Percentiles rank a stretch among this genome's conserved stretches.
Evolutionary conservation across 2,888 invertebrate species (phyloP).

Genomic region (Acanthosoma haemorrhoidale): DNA sequence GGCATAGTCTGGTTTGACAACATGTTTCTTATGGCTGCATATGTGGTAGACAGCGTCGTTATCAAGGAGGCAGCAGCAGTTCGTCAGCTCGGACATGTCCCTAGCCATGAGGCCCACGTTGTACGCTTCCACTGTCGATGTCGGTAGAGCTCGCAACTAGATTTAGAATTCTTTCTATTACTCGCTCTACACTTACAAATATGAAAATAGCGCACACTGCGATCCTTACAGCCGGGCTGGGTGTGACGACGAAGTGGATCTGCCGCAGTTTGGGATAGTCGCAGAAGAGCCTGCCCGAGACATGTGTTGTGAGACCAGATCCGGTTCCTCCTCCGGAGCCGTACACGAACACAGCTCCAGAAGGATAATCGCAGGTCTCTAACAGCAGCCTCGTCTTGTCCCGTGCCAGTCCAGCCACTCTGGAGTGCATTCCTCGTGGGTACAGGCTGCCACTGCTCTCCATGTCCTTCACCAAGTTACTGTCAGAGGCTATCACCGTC

Average conservation of each 20-base stretch:
- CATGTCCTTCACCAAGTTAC: no score
- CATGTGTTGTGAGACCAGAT: neutral
- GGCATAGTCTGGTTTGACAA: neutral
- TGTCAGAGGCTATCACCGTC: no score
- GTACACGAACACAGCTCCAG: neutral
- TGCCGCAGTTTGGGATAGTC: neutral
- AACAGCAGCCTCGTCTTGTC: neutral
- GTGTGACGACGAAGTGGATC: neutral
- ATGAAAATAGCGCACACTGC: no score
- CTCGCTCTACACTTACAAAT: no score
- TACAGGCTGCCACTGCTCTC: constrained; percentile 12
- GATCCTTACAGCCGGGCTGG: neutral
- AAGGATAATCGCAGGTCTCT: neutral
- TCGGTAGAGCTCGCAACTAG: neutral
- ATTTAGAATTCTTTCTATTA: neutral
- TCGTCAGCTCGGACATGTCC: neutral
- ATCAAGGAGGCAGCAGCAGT: neutral
- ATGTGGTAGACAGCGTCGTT: neutral
- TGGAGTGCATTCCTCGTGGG: neutral
- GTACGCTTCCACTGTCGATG: neutral
- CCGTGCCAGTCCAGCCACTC: neutral
- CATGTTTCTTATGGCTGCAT: neutral
- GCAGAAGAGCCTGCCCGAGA: neutral
- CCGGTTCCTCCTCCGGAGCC: constrained; percentile 1
- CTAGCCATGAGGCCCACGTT: neutral